A percentile compares a stretch with the other conserved stretches of the same genome.
Evolutionary conservation across 2,797 vertebrate species (phyloP).

Genomic region (Crocodylus rhombifer): DNA sequence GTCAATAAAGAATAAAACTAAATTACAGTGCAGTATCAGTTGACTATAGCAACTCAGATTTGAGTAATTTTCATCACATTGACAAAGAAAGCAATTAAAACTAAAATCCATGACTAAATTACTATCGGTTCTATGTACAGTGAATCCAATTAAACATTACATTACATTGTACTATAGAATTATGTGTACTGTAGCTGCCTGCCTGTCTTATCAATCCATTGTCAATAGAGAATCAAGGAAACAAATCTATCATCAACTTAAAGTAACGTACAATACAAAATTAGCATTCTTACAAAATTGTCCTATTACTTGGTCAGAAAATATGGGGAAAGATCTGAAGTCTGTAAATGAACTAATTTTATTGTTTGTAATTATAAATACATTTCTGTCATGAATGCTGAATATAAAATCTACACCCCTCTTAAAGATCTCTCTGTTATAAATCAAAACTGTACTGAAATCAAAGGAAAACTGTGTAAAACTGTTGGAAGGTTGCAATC

Average conservation of each 20-base stretch:
- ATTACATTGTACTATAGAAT: conserved; percentile 1
- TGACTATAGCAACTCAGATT: conserved; percentile 45
- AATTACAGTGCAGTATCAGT: conserved; percentile 19
- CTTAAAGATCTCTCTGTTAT: neutral
- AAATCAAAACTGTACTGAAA: neutral
- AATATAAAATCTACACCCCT: fast-evolving
- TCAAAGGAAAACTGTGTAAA: neutral
- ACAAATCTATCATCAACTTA: neutral
- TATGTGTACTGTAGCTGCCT: neutral
- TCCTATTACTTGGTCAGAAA: neutral
- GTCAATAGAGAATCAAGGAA: conserved; percentile 42
- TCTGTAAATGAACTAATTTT: neutral
- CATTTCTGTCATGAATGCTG: fast-evolving
- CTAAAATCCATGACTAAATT: conserved; percentile 56
- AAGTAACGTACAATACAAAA: conserved; percentile 7
- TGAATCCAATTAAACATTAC: conserved; percentile 41
- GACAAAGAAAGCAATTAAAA: conserved; percentile 69
- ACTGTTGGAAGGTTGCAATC: neutral
- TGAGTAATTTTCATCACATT: conserved; percentile 32
- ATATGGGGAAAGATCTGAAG: neutral
- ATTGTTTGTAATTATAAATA: neutral
- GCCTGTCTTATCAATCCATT: conserved; percentile 12
- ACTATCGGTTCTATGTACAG: conserved; percentile 44
- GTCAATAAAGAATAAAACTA: conserved; percentile 58
- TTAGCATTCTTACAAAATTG: neutral